phyloP scores from a whole-genome alignment of 2,113 vertebrate genomes.

The Cisticola juncidis region DNA sequence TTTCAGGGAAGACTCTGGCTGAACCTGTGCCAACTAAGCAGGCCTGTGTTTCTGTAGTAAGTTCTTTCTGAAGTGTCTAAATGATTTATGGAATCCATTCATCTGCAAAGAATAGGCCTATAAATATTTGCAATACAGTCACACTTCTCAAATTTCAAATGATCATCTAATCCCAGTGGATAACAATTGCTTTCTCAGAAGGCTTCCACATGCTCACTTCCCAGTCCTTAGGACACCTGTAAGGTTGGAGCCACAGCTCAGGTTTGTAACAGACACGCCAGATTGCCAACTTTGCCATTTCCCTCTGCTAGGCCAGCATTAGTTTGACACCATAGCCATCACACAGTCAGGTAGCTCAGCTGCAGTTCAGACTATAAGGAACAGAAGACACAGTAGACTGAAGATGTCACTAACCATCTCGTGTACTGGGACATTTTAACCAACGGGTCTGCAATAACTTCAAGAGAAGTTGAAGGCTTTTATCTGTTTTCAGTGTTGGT shows the following conservation, averaged over 20 bases:
- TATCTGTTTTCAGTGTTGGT: slow-evolving; percentile 85
- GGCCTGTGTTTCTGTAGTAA: neutral
- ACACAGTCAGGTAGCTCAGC: neutral
- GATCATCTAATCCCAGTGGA: neutral
- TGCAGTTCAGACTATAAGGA: slow-evolving; percentile 1
- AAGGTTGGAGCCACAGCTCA: neutral
- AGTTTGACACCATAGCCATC: neutral
- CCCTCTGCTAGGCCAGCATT: neutral
- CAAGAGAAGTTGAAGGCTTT: slow-evolving; percentile 88
- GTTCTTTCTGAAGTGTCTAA: neutral
- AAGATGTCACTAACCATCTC: slow-evolving; percentile 71
- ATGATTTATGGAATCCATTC: neutral
- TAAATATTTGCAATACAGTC: neutral
- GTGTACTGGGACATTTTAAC: slow-evolving; percentile 51
- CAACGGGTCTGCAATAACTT: slow-evolving; percentile 78
- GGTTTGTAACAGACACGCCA: neutral
- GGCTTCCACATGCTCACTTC: neutral
- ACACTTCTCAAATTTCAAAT: neutral
- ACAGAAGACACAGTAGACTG: slow-evolving; percentile 51
- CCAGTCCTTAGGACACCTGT: neutral
- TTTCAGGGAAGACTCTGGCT: neutral
- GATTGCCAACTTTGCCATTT: neutral
- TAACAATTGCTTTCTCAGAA: neutral
- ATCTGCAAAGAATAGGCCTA: neutral
- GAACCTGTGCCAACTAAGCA: neutral